Percentiles rank a stretch among this genome's conserved stretches.
These are phyloP conservation scores for Erebia palarica DNA, from an alignment of 2,888 invertebrate genomes.

Conservation along the genomic window DNA sequence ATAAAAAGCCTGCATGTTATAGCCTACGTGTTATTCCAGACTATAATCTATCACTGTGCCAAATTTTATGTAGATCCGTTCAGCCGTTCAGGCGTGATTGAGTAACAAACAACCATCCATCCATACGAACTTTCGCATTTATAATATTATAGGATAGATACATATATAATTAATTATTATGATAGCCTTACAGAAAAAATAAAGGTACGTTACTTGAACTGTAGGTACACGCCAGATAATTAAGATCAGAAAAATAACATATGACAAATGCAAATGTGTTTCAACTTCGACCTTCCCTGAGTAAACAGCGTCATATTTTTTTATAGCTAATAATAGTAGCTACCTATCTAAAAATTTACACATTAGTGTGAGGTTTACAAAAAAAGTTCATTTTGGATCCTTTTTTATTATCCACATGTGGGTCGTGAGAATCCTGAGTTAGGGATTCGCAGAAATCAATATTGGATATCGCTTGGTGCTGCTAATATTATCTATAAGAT, in stretches of 20 bases:
- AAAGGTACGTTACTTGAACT: background rate
- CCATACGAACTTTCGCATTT: too few relatives aligned
- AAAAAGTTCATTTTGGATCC: conserved; percentile 26
- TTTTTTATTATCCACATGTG: conserved; percentile 36
- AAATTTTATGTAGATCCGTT: too few relatives aligned
- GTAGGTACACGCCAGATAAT: background rate
- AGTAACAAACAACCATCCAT: too few relatives aligned
- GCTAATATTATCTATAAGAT: conserved; percentile 58
- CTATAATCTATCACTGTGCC: too few relatives aligned
- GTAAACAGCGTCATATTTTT: conserved; percentile 29
- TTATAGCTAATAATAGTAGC: conserved; percentile 22
- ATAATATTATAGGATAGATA: background rate
- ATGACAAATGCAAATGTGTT: conserved; percentile 23
- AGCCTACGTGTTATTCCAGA: too few relatives aligned
- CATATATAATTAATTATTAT: background rate
- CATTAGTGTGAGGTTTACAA: conserved; percentile 32
- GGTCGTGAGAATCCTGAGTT: conserved; percentile 25
- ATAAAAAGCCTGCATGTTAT: too few relatives aligned
- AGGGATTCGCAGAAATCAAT: conserved; percentile 28
- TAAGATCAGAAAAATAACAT: conserved; percentile 13
- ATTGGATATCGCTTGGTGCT: conserved; percentile 24
- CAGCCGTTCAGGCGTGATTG: too few relatives aligned
- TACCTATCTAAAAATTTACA: conserved; percentile 37
- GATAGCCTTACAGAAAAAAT: background rate
- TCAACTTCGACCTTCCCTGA: conserved; percentile 34